These are phyloP conservation scores for Albula goreensis DNA, from an alignment of 2,113 vertebrate genomes.

Conservation along the genomic window DNA sequence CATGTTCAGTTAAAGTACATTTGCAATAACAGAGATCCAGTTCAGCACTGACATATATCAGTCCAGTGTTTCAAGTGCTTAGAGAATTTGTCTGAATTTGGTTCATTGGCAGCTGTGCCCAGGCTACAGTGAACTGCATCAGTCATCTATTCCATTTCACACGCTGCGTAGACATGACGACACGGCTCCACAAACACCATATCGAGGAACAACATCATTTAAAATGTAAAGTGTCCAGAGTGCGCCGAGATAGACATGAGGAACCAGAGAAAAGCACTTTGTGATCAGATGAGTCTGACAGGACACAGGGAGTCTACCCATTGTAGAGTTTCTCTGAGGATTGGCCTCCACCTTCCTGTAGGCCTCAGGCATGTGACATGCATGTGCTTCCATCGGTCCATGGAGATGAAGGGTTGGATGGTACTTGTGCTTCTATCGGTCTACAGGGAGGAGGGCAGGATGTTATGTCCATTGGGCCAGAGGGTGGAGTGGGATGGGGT, in stretches of 20 bases:
- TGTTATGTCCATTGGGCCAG: not conserved
- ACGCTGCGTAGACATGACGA: not conserved
- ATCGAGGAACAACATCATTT: too few relatives aligned
- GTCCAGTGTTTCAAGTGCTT: conserved; percentile 30
- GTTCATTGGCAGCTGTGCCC: not conserved
- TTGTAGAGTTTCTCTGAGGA: too few relatives aligned
- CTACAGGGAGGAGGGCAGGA: not conserved
- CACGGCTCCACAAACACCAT: not conserved
- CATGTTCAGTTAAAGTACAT: conserved; percentile 60
- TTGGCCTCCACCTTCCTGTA: too few relatives aligned
- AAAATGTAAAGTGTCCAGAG: too few relatives aligned
- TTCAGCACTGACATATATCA: conserved; percentile 60
- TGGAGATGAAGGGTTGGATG: not conserved
- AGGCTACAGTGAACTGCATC: not conserved
- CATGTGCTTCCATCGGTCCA: not conserved
- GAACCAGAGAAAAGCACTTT: not conserved
- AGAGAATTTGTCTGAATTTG: not conserved
- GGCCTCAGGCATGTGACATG: too few relatives aligned
- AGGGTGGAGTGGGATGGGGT: conserved; percentile 40
- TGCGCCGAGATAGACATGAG: too few relatives aligned
- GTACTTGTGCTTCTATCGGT: not conserved
- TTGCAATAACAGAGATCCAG: conserved; percentile 63
- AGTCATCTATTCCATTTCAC: too few relatives aligned
- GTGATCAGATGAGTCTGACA: not conserved
- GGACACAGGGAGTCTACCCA: too few relatives aligned